These are phyloP conservation scores for Melanotaenia parkinsoni DNA, from an alignment of 2,797 vertebrate genomes.

Conservation along the genomic window DNA sequence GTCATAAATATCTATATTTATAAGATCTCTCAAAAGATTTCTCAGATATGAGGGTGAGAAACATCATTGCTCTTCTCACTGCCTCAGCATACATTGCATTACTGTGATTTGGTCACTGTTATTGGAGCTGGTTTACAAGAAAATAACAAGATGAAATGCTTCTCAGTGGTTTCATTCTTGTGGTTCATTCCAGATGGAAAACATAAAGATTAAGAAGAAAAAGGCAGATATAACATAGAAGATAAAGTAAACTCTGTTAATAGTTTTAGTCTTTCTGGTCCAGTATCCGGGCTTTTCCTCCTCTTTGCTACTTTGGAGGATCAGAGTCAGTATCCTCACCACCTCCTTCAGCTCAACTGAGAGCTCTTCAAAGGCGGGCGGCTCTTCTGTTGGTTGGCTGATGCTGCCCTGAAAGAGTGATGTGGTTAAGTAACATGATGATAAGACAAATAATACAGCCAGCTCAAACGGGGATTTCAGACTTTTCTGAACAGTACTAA, in stretches of 20 bases:
- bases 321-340: slow-evolving; percentile 37
- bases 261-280: slow-evolving; percentile 50
- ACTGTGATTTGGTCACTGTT: background rate
- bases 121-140: background rate
- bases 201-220: slow-evolving; percentile 64
- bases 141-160: background rate
- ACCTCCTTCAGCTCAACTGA: slow-evolving; percentile 53
- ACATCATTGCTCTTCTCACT: no score
- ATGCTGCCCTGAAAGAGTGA: slow-evolving; percentile 36
- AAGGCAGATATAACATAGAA: slow-evolving; percentile 50
- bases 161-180: background rate
- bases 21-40: background rate
- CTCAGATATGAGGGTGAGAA: no score
- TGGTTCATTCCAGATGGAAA: slow-evolving; percentile 47
- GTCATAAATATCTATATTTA: background rate
- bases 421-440: background rate
- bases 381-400: slow-evolving; percentile 17
- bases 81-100: background rate
- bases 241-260: slow-evolving; percentile 67
- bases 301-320: slow-evolving; percentile 21
- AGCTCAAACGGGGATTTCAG: background rate
- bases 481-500: background rate
- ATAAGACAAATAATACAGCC: background rate
- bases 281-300: slow-evolving; percentile 52
- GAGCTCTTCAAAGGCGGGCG: slow-evolving; percentile 37